These are phyloP conservation scores for Globicephala melas DNA, from an alignment of 2,113 vertebrate genomes.

Conservation along the genomic window DNA sequence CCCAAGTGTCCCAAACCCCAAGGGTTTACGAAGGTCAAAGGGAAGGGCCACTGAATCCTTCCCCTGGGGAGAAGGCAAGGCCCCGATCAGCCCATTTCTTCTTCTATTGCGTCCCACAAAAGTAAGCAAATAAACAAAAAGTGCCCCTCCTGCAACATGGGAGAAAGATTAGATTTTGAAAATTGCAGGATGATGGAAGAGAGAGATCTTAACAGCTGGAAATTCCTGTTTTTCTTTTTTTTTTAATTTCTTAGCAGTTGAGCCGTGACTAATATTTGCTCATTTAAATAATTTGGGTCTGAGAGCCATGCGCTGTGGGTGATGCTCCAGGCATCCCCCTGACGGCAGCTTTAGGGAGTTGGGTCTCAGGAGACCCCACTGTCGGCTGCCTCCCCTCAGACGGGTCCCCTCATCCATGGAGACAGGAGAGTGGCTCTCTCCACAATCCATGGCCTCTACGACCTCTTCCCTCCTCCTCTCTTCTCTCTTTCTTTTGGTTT, in stretches of 20 bases:
- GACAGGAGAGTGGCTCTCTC: not conserved
- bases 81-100: accelerated
- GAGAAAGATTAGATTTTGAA: not conserved
- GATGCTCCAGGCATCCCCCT: not conserved
- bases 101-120: not conserved
- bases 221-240: not conserved
- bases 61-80: not conserved
- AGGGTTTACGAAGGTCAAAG: not conserved
- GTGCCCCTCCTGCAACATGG: accelerated
- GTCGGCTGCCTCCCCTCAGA: not conserved
- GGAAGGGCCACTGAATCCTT: not conserved
- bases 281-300: not conserved
- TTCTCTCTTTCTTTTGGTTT: not conserved
- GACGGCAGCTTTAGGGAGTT: not conserved
- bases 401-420: not conserved
- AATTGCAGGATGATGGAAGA: not conserved
- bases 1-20: too few relatives aligned
- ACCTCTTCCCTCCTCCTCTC: not conserved
- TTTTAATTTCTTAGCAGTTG: not conserved
- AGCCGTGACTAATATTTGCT: not conserved
- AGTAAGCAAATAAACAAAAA: not conserved
- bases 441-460: accelerated
- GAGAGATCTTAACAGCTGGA: not conserved
- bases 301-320: not conserved
- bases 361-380: not conserved